A percentile compares a stretch with the other conserved stretches of the same genome.
Evolutionary conservation across 1,140 invertebrate species (phyloP).

Genomic region (Scaptomyza graminum): DNA sequence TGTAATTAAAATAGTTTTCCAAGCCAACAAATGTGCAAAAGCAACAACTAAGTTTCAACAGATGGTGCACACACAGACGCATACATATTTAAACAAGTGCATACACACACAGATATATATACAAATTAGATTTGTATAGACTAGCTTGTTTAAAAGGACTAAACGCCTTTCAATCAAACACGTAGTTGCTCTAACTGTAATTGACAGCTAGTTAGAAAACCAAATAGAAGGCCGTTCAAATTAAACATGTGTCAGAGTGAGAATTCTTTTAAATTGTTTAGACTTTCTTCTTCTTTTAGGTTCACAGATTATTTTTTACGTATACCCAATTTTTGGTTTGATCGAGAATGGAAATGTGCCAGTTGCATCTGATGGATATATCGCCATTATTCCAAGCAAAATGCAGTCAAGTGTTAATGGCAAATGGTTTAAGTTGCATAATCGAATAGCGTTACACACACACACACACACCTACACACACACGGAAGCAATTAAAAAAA

Average conservation of each 20-base stretch:
- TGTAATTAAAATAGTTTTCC: conserved; percentile 83
- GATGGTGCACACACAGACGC: background rate
- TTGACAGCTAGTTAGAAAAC: conserved; percentile 9
- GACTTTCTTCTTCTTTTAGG: too few relatives aligned
- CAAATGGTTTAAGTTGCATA: conserved; percentile 23
- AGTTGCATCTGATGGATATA: conserved; percentile 1
- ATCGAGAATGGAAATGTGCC: background rate
- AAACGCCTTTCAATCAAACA: background rate
- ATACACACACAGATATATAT: background rate
- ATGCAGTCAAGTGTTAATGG: conserved; percentile 3
- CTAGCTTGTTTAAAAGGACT: background rate
- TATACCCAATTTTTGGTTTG: background rate
- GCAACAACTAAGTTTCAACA: conserved; percentile 9
- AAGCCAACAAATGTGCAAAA: conserved; percentile 45
- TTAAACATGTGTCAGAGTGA: background rate
- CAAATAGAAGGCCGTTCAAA: background rate
- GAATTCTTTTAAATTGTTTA: background rate
- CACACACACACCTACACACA: conserved; percentile 26
- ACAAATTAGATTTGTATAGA: background rate
- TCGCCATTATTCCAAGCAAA: background rate
- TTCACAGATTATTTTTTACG: too few relatives aligned
- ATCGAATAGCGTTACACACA: conserved; percentile 25
- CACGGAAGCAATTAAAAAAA: conserved; percentile 30
- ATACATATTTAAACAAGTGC: background rate
- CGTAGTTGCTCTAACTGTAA: conserved; percentile 2